These are phyloP conservation scores for Platyura marginata DNA, from an alignment of 1,140 invertebrate genomes.

Conservation along the genomic window DNA sequence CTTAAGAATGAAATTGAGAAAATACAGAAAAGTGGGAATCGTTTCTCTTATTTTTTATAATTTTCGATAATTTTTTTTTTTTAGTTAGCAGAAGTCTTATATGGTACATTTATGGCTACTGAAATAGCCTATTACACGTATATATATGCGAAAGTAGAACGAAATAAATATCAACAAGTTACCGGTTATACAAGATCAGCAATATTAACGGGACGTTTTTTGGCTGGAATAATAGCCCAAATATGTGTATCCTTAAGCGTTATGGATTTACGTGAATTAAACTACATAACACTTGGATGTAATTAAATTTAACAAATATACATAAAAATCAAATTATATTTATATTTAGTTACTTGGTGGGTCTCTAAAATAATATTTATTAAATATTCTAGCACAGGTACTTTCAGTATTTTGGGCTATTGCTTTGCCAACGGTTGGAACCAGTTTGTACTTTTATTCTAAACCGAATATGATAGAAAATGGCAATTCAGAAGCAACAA, in stretches of 20 bases:
- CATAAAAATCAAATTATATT: too few relatives aligned
- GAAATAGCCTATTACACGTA: constrained; percentile 88
- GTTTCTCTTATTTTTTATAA: too few relatives aligned
- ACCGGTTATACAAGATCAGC: constrained; percentile 60
- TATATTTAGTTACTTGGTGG: too few relatives aligned
- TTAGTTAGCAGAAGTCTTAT: constrained; percentile 34
- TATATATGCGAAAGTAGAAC: constrained; percentile 77
- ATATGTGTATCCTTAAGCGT: constrained; percentile 37
- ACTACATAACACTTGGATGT: constrained; percentile 52
- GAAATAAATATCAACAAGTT: constrained; percentile 53
- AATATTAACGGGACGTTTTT: constrained; percentile 45
- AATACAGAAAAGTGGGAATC: too few relatives aligned
- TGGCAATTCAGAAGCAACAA: neutral
- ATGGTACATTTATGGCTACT: constrained; percentile 66
- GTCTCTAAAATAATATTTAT: too few relatives aligned
- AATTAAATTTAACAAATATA: too few relatives aligned
- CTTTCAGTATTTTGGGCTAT: constrained; percentile 52
- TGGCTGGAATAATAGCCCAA: constrained; percentile 47
- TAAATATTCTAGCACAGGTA: constrained; percentile 32
- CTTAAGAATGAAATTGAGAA: too few relatives aligned
- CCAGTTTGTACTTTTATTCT: constrained; percentile 55
- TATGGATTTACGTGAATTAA: constrained; percentile 48
- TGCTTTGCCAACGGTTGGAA: constrained; percentile 49
- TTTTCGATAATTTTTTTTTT: too few relatives aligned
- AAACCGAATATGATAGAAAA: neutral